Evolutionary conservation across 23 tunicate species (phyloP), one percentile per base, ranked within the genome.

Genomic region (Halocynthia roretzi): DNA sequence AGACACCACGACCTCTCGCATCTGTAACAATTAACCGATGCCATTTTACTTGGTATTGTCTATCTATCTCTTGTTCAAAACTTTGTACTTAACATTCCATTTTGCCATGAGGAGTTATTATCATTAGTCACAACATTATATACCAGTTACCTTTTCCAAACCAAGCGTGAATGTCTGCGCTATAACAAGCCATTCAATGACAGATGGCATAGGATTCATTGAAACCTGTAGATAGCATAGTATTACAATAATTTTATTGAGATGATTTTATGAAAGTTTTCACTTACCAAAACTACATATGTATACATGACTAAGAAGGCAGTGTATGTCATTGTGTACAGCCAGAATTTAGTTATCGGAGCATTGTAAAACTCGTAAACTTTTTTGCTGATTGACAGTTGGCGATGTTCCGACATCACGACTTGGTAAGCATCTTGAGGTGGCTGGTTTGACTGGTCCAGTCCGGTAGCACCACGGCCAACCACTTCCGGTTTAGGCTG

Each of bases 291-390:
- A 9, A 91, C 83, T 61, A 85, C 85, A 62, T 68, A 88, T 6
- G 91, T 84, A 62, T 84, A 88, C 50, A 77, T 80, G 51, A 88
- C 50, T 54, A 94, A 75, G 52, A 94, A 50, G 20, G 72, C 74
- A 17, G 55, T 78, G 65, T 83, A 94, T 8, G 85, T 22, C 71
- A 88, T 77, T 20, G 88, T 80, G 68, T 84, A 80, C 82, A 88
- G 80, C 95, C 95, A 94, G 63, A 88, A 94, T 81, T 94, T 94
- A 8, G 99, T 88, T 68, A 94, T 88, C n/a, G 99, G 99, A 21
- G 99, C 95, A 77, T 94, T 94, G 75, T 87, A 93, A 51, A 87
- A 93, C 82, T 93, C 94, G 74, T 93, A 93, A 56, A 87, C 69
- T 54, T 93, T 93, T 71, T 88, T 83, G 62, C 84, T 79, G 80